Conservation (phyloP, 2,113 vertebrate species). For the Rhinopomastus cyanomelas region DNA sequence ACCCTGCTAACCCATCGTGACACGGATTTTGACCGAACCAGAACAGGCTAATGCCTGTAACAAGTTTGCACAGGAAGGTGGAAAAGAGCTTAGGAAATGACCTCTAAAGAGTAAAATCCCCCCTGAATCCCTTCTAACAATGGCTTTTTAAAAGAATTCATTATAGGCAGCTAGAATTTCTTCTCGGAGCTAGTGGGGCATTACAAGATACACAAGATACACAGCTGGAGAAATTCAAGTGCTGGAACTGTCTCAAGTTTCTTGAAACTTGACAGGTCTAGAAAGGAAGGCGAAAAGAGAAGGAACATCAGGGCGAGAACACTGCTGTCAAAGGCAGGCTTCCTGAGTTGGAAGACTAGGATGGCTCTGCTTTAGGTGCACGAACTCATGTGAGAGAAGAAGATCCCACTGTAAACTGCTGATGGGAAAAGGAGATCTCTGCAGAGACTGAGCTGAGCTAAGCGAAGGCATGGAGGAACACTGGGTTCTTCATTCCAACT, state of each 20-base stretch:
- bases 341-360: background rate
- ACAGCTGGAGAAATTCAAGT: background rate
- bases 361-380: background rate
- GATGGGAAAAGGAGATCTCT: background rate
- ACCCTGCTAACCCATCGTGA: background rate
- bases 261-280: background rate
- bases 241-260: background rate
- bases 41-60: background rate
- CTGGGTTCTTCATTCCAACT: background rate
- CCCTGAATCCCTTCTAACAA: background rate
- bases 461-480: background rate
- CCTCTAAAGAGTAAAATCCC: background rate
- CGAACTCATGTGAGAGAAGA: background rate
- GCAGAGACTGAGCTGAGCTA: background rate
- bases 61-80: background rate
- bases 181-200: background rate
- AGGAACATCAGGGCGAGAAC: background rate
- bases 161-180: background rate
- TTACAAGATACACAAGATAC: fast-evolving
- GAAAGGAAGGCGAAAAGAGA: background rate
- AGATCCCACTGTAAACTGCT: background rate
- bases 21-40: background rate
- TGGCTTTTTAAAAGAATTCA: background rate
- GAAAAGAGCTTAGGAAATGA: background rate
- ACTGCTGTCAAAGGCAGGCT: background rate